Conservation (phyloP, 2,888 invertebrate species). For the Melieria picta region DNA sequence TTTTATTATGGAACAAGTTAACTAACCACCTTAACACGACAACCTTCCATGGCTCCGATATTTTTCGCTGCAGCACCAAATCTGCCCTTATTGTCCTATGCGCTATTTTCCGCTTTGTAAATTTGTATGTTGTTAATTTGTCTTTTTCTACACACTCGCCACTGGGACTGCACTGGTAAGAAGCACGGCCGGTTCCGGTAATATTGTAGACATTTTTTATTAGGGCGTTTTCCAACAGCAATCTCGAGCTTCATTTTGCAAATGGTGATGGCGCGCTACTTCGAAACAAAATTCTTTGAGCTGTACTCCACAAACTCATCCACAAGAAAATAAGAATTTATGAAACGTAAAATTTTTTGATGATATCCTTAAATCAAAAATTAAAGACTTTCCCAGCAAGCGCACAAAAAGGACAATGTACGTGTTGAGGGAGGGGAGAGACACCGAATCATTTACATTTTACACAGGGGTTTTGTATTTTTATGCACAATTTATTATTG, state of each 20-base stretch:
- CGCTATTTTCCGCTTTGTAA: too few relatives aligned
- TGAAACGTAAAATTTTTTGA: conserved; percentile 59
- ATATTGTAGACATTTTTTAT: neutral
- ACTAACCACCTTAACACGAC: too few relatives aligned
- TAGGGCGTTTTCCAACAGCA: neutral
- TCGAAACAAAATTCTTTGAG: neutral
- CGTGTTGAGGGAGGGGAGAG: too few relatives aligned
- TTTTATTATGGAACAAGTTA: too few relatives aligned
- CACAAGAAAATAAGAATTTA: conserved; percentile 47
- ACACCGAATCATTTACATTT: neutral
- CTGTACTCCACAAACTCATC: neutral
- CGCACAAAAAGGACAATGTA: too few relatives aligned
- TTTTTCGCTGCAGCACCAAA: too few relatives aligned
- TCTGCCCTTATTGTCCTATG: too few relatives aligned
- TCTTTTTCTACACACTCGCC: too few relatives aligned
- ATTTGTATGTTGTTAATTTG: too few relatives aligned
- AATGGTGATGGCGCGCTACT: conserved; percentile 1
- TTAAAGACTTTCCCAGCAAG: conserved; percentile 42
- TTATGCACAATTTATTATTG: conserved; percentile 34
- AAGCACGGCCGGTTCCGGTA: too few relatives aligned
- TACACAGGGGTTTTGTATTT: neutral
- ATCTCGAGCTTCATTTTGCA: conserved; percentile 16
- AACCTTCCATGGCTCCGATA: too few relatives aligned
- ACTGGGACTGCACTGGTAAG: too few relatives aligned
- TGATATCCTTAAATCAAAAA: conserved; percentile 58